phyloP scores from a whole-genome alignment of 2,113 vertebrate species.

The Burhinus bistriatus region DNA sequence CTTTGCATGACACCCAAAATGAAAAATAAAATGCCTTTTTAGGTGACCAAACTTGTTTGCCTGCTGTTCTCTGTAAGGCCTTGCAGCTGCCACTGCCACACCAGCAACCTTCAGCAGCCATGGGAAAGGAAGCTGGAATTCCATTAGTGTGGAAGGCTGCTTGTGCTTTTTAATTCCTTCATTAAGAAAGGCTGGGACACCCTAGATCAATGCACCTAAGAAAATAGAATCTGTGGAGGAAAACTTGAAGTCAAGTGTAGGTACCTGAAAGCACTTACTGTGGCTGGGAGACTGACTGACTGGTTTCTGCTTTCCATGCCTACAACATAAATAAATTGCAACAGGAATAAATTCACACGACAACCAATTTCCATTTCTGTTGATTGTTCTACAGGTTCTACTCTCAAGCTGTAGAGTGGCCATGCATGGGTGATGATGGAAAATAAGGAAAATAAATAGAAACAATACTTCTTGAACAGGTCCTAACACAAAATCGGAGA shows the following conservation, averaged over 20 bases:
- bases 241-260: neutral
- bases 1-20: neutral
- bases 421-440: neutral
- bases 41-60: neutral
- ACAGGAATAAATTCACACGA: neutral
- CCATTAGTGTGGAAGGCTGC: neutral
- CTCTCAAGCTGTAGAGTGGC: neutral
- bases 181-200: neutral
- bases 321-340: fast-evolving
- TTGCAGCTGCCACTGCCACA: too few relatives aligned
- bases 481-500: neutral
- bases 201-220: neutral
- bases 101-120: neutral
- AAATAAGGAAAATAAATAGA: neutral
- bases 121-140: neutral
- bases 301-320: neutral
- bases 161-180: neutral
- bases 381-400: neutral
- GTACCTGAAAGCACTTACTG: neutral
- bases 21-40: neutral
- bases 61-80: neutral
- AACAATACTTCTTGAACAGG: neutral
- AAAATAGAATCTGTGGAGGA: neutral
- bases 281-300: neutral
- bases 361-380: neutral